Evolutionary conservation across 2,797 vertebrate species (phyloP), one percentile per base, ranked within the genome.

Genomic region (Diplodus sargus): DNA sequence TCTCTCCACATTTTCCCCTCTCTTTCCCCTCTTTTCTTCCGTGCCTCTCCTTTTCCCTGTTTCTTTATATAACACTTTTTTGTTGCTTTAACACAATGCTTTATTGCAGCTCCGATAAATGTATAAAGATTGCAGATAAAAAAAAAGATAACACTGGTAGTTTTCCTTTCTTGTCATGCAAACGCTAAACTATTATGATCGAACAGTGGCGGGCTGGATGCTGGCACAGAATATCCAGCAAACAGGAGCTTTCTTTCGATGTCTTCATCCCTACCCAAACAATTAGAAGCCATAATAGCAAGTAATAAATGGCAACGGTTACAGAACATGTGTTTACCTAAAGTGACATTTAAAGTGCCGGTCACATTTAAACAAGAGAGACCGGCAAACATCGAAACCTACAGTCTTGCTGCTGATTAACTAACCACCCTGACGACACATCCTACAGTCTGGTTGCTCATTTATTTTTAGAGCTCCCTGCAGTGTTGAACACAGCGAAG

Each of bases 401-500:
- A 82, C 70, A 83, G 75, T 76, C 63, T 84, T 71, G 63, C 68
- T 93, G 89, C 68, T 93, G 89, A 93, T 94, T 91, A 93, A 94
- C 92, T 91, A 92, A 91, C 89, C 83, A 80, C 70, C 65, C 65
- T 79, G 54, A 68, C 54, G 30, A 88, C 79, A 81, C 78, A 67
- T 87, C 85, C 82, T 67, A 67, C 82, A 72, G 70, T 81, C 76
- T 83, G 79, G 74, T 72, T 79, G 83, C 89, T 92, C 84, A 90
- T 92, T 92, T 91, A 93, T 89, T 91, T 90, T 90, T 89, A 90
- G 88, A 85, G 72, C 77, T 91, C 88, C 88, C 83, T 79, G 76
- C 79, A 86, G 82, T 86, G 87, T 88, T 85, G 84, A 93, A 91
- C 78, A 85, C 84, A 78, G 79, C 74, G 81, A 90, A 81, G 87